Percentiles rank a stretch among this genome's conserved stretches.
These are phyloP conservation scores for Idaea biselata DNA, from an alignment of 2,888 invertebrate genomes.

Conservation along the genomic window DNA sequence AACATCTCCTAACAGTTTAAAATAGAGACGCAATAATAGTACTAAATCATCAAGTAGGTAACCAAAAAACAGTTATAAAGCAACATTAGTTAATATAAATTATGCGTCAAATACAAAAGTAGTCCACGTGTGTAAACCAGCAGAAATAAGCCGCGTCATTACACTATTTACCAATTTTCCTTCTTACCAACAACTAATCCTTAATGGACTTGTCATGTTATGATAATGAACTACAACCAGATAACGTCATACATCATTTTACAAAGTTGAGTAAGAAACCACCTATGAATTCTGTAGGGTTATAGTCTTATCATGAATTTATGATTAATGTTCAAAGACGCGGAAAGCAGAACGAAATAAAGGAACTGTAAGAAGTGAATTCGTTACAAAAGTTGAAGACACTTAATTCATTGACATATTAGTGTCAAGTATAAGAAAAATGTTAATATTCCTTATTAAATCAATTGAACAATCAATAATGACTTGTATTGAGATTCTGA, in stretches of 20 bases:
- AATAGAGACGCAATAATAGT: too few species aligned
- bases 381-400: not conserved
- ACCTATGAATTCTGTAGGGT: conserved; percentile 18
- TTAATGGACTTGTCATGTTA: conserved; percentile 80
- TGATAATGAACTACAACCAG: conserved; percentile 67
- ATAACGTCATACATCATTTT: conserved; percentile 69
- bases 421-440: too few species aligned
- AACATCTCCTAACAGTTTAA: too few species aligned
- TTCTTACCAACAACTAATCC: conserved; percentile 25
- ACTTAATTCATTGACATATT: not conserved
- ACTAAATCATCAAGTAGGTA: not conserved
- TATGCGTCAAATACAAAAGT: conserved; percentile 5
- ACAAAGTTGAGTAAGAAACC: conserved; percentile 23
- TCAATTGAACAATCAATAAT: too few species aligned
- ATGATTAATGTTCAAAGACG: conserved; percentile 28
- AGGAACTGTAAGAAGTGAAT: not conserved
- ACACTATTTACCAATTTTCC: conserved; percentile 28
- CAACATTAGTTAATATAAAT: not conserved
- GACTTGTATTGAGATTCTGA: too few species aligned
- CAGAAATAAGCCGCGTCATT: conserved; percentile 22
- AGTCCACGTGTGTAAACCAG: conserved; percentile 23
- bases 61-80: not conserved
- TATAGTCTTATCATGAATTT: conserved; percentile 14
- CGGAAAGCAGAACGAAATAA: not conserved
- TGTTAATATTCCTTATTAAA: too few species aligned